Base-by-base conservation (phyloP, 2,888 invertebrate genomes). In the Neocrepidodera transversa region DNA sequence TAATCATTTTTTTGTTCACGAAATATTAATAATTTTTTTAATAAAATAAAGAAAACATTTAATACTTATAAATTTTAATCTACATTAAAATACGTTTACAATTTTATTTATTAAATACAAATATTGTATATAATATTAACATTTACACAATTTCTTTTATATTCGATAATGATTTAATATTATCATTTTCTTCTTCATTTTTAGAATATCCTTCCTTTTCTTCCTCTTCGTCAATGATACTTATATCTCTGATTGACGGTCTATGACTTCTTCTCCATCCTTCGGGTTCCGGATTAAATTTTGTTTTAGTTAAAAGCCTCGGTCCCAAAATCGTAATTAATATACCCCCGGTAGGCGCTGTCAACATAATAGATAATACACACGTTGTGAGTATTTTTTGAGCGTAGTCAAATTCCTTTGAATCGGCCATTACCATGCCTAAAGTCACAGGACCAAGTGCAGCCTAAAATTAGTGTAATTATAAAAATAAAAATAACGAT, bases 191-290 rank as follows among this genome's bases (percentile, higher is more conserved):
- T n/a, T n/a, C n/a, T n/a, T n/a, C n/a, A n/a, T n/a, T n/a, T n/a
- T n/a, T n/a, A n/a, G n/a, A 4, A 71, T 81, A 13, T 80, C 47
- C 32, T 23, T 66, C 59, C 6, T 53, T 45, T 66, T 90, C 85
- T 66, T 91, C 91, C 71, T 90, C 90, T 74, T 92, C 92, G 73
- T 92, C 90, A 76, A 92, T 91, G 76, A 93, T 92, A 65, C 92
- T 91, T 63, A 93, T 93, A 77, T 93, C 93, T 45, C 93, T 85
- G 55, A 93, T 89, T 0, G 93, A 93, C 2, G 92, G 92, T 60
- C 92, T 83, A 74, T 92, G 89, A 47, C 90, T 88, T 66, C 91
- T 85, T 13, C 89, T 85, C 92, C 93, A 92, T 57, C 90, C 90
- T 81, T 88, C 88, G 80, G 87, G 86, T 54, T 86, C 74, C 60